phyloP scores from a whole-genome alignment of 1,140 invertebrate genomes.

The Leptinotarsa lineolata region DNA sequence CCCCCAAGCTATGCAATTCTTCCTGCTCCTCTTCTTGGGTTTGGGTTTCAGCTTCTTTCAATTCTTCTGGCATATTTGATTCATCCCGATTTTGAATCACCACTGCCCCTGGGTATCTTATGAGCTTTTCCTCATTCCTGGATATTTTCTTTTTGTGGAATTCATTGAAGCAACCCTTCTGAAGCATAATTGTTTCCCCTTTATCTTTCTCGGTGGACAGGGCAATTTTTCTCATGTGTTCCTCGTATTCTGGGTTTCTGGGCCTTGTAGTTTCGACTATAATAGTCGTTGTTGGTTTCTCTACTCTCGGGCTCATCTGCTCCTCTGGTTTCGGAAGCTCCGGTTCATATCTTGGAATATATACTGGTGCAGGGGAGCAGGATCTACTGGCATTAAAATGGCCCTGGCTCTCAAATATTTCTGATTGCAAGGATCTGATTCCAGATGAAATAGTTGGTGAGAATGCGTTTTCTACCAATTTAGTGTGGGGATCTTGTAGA shows the following conservation, averaged over 20 bases:
- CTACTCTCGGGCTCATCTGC: constrained; percentile 16
- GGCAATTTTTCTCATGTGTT: constrained; percentile 43
- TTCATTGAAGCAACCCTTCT: constrained; percentile 48
- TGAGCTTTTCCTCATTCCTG: constrained; percentile 9
- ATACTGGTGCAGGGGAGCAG: constrained; percentile 47
- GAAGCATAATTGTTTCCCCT: constrained; percentile 40
- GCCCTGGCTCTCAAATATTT: constrained; percentile 53
- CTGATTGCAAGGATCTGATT: constrained; percentile 47
- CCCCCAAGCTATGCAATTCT: neutral
- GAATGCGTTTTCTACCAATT: constrained; percentile 42
- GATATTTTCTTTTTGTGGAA: constrained; percentile 47
- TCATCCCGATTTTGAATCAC: neutral
- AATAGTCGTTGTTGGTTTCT: constrained; percentile 32
- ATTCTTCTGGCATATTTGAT: neutral
- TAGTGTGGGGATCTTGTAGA: constrained; percentile 34
- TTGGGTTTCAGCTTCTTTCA: constrained; percentile 7
- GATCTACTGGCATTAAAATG: constrained; percentile 50
- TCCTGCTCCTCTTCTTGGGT: neutral
- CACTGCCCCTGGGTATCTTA: neutral
- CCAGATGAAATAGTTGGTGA: constrained; percentile 22
- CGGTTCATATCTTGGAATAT: constrained; percentile 43
- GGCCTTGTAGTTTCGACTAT: constrained; percentile 36
- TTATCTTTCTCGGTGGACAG: constrained; percentile 38
- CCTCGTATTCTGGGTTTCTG: constrained; percentile 43
- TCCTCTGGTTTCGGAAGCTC: constrained; percentile 22